Base-by-base conservation (phyloP, 2,113 vertebrate genomes). In the Excalfactoria chinensis region DNA sequence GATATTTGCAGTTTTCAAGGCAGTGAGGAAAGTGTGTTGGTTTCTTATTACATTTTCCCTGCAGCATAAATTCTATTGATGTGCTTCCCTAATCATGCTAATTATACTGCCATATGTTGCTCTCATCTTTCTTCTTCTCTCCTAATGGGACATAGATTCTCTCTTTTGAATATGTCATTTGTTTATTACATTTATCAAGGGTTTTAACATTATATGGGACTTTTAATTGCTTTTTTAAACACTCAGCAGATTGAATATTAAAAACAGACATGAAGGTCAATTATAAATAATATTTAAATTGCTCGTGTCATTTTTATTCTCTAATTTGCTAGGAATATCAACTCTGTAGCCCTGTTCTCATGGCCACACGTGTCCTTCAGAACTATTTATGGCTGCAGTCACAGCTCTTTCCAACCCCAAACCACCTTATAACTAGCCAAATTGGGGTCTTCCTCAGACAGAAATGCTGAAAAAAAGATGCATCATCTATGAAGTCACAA, bases 91-190 rank as follows among this genome's bases (percentile, higher is more conserved):
- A 94, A 97, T 93, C 86, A 86, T 68, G 93, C 82, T 96, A 96
- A 98, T 97, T 97, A 96, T 79, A 79, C 95, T 91, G 93, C 96
- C 96, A 97, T 97, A 97, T 97, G 96, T 94, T 97, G 86, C 88
- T 95, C 76, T 97, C 94, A 91, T 96, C 95, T 94, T 97, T 96
- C 88, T 92, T 96, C 78, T 96, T 96, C 89, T 93, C 70, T 89
- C 93, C 91, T 97, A 96, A 97, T 95, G 95, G 91, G 84, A 97
- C 86, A 94, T 44, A 95, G 88, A 95, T 85, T 94, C 95, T 85
- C 90, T 93, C 89, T 95, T 96, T 95, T 90, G 93, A 97, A 96
- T 95, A 93, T 97, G 93, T 96, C 93, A 96, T 86, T 96, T 95
- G 89, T 95, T 95, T 95, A 95, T 95, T 96, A 90, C 92, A 95